These are phyloP conservation scores for Murina feae DNA, from an alignment of 2,113 vertebrate species.

Conservation along the genomic window DNA sequence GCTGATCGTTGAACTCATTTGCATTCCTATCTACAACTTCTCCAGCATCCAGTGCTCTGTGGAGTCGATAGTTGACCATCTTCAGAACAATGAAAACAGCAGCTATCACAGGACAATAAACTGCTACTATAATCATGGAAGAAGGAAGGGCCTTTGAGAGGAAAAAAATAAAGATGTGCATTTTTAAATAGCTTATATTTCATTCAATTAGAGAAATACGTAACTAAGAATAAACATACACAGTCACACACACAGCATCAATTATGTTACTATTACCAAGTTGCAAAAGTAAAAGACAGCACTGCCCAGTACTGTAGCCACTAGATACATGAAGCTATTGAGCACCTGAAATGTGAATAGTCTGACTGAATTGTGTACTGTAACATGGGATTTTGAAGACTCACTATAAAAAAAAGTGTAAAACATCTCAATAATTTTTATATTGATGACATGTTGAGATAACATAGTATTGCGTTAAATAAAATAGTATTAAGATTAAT, in stretches of 20 bases:
- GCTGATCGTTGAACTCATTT: conserved; percentile 84
- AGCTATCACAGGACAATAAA: conserved; percentile 96
- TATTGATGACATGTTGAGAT: neutral
- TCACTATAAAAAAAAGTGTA: neutral
- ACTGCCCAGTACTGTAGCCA: neutral
- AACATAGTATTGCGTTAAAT: neutral
- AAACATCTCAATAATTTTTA: neutral
- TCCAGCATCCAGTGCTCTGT: conserved; percentile 96
- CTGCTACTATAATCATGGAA: conserved; percentile 96
- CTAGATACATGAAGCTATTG: neutral
- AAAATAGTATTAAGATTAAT: conserved; percentile 31
- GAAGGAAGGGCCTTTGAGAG: conserved; percentile 92
- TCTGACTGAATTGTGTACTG: neutral
- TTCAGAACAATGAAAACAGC: conserved; percentile 96
- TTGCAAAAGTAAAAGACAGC: neutral
- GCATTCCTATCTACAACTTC: conserved; percentile 93
- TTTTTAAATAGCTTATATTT: conserved; percentile 20
- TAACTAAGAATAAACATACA: conserved; percentile 6
- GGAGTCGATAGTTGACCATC: conserved; percentile 95
- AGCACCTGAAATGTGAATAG: neutral
- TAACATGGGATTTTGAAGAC: neutral
- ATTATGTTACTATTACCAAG: neutral
- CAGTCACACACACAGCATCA: neutral
- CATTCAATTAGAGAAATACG: conserved; percentile 13
- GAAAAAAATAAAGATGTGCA: conserved; percentile 33